phyloP scores from a whole-genome alignment of 2,797 vertebrate genomes.

The Myoxocephalus aenaeus region DNA sequence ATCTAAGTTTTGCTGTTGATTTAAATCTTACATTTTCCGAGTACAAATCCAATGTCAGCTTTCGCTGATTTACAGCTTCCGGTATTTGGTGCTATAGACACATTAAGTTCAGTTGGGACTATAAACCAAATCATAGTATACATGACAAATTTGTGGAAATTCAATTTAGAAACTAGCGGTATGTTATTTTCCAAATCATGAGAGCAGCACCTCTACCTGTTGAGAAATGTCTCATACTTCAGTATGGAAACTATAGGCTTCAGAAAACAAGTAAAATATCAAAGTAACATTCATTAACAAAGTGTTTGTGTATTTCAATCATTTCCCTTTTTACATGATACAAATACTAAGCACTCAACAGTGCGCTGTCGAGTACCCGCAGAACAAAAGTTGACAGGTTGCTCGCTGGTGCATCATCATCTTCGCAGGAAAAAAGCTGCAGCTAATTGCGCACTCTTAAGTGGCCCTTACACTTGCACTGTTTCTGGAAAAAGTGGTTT shows the following conservation, averaged over 20 bases:
- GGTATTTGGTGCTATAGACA: neutral
- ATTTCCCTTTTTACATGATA: neutral
- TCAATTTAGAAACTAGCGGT: too few relatives aligned
- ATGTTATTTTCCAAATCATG: neutral
- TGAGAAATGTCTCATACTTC: neutral
- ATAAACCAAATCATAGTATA: neutral
- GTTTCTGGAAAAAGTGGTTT: conserved; percentile 27
- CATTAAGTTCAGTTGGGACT: neutral
- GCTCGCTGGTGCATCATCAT: conserved; percentile 6
- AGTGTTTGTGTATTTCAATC: neutral
- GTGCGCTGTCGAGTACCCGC: neutral
- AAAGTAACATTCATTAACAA: neutral
- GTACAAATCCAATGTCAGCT: neutral
- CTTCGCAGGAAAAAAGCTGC: conserved; percentile 45
- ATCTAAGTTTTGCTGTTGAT: neutral
- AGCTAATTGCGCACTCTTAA: conserved; percentile 34
- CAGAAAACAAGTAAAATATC: neutral
- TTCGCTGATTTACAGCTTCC: too few relatives aligned
- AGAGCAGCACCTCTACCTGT: neutral
- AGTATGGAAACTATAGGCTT: neutral
- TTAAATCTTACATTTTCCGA: neutral
- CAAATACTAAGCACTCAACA: neutral
- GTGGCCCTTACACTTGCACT: conserved; percentile 19
- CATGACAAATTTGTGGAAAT: too few relatives aligned
- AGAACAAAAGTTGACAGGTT: neutral